phyloP scores from a whole-genome alignment of 2,113 vertebrate species.

The Seriola quinqueradiata region DNA sequence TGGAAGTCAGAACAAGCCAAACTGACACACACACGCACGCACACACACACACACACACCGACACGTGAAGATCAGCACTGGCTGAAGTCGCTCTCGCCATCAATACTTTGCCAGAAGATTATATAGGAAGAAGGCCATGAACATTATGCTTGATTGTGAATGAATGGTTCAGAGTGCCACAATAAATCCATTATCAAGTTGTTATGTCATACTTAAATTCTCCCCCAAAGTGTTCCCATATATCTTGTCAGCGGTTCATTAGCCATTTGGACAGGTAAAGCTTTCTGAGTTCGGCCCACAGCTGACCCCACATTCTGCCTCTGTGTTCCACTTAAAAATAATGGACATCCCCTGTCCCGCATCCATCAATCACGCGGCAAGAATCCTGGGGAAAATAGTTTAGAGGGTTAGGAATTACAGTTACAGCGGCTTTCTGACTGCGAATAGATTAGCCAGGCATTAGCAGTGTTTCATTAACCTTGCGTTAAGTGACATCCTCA shows the following conservation, averaged over 20 bases:
- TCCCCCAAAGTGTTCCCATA: slow-evolving; percentile 81
- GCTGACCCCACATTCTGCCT: slow-evolving; percentile 79
- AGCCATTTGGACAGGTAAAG: slow-evolving; percentile 80
- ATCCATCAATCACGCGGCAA: slow-evolving; percentile 80
- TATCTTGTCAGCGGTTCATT: slow-evolving; percentile 82
- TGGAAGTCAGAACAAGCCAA: slow-evolving; percentile 53
- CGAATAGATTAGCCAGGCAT: slow-evolving; percentile 84
- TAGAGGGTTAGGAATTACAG: slow-evolving; percentile 74
- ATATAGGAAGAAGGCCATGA: slow-evolving; percentile 35
- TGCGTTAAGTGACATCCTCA: slow-evolving; percentile 83
- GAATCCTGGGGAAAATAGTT: slow-evolving; percentile 74
- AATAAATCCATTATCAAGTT: slow-evolving; percentile 83
- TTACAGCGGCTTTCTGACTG: slow-evolving; percentile 80
- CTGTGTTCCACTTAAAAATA: slow-evolving; percentile 83
- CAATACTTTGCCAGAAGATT: slow-evolving; percentile 38
- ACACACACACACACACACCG: neutral
- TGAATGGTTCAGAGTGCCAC: slow-evolving; percentile 68
- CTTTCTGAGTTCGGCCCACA: slow-evolving; percentile 72
- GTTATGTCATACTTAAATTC: slow-evolving; percentile 82
- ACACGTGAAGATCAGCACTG: slow-evolving; percentile 36
- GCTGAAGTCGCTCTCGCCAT: slow-evolving; percentile 27
- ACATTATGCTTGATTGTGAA: slow-evolving; percentile 68
- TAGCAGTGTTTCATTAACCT: slow-evolving; percentile 87
- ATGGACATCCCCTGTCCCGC: slow-evolving; percentile 82
- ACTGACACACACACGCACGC: neutral